Evolutionary conservation across 2,888 invertebrate species (phyloP).

Genomic region (Ceriagrion tenellum): DNA sequence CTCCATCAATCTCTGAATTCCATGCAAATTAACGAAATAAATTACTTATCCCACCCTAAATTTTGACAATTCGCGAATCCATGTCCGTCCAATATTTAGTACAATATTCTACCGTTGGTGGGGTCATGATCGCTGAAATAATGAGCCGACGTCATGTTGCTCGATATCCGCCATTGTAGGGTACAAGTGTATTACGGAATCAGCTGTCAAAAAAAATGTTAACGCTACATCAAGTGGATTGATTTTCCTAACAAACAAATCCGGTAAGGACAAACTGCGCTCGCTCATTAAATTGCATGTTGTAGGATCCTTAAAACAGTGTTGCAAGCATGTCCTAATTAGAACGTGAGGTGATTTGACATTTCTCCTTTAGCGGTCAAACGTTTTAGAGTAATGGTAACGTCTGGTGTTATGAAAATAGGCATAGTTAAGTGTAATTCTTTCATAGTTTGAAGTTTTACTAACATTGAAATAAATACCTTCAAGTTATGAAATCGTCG

Average conservation of each 20-base stretch:
- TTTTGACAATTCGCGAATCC: background rate
- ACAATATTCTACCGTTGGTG: slow-evolving; percentile 18
- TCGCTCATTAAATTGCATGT: background rate
- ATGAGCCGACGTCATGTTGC: slow-evolving; percentile 68
- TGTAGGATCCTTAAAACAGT: background rate
- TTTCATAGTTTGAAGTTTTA: background rate
- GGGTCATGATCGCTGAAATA: slow-evolving; percentile 41
- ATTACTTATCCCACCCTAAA: too few relatives aligned
- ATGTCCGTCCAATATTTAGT: background rate
- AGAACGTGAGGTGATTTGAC: slow-evolving; percentile 67
- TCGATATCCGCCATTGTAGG: slow-evolving; percentile 69
- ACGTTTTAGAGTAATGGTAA: background rate
- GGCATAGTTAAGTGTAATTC: background rate
- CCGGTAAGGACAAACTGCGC: slow-evolving; percentile 32
- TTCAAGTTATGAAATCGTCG: background rate
- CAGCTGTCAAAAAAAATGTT: slow-evolving; percentile 68
- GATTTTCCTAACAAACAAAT: slow-evolving; percentile 17
- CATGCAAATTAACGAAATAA: too few relatives aligned
- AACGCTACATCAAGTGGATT: slow-evolving; percentile 43
- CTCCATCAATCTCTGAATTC: too few relatives aligned
- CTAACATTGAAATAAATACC: background rate
- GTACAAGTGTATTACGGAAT: slow-evolving; percentile 58
- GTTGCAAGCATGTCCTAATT: slow-evolving; percentile 40
- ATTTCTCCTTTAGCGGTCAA: slow-evolving; percentile 67
- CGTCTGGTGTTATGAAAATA: background rate